A percentile compares a stretch with the other conserved stretches of the same genome.
These are phyloP conservation scores for Scartelaos histophorus DNA, from an alignment of 2,113 vertebrate genomes.

Conservation along the genomic window DNA sequence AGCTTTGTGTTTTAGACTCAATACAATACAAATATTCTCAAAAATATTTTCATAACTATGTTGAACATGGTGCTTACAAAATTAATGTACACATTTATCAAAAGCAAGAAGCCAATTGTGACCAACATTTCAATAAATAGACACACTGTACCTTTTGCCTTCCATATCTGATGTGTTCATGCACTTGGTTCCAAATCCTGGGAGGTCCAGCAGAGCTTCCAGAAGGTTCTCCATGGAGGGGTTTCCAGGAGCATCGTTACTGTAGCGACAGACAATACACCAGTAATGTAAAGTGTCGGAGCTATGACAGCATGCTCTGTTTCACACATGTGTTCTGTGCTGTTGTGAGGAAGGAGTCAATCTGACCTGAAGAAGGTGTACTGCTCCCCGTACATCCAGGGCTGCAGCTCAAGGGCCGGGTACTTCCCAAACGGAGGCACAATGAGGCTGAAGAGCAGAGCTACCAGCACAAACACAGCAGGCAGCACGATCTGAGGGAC, in stretches of 20 bases:
- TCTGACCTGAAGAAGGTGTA: slow-evolving; percentile 88
- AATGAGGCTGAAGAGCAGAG: slow-evolving; percentile 85
- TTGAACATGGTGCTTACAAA: too few species aligned
- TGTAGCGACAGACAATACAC: slow-evolving; percentile 36
- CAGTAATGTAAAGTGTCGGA: background rate
- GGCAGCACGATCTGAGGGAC: slow-evolving; percentile 84
- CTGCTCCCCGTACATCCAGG: slow-evolving; percentile 86
- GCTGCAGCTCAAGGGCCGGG: slow-evolving; percentile 80
- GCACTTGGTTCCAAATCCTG: slow-evolving; percentile 79
- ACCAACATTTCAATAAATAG: too few species aligned
- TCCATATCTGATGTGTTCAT: slow-evolving; percentile 55
- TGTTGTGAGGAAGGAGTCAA: background rate
- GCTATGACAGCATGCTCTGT: background rate
- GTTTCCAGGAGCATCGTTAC: slow-evolving; percentile 80
- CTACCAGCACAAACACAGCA: slow-evolving; percentile 86
- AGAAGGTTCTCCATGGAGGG: slow-evolving; percentile 65
- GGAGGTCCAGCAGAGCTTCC: slow-evolving; percentile 74
- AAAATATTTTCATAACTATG: too few species aligned
- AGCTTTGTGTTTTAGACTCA: too few species aligned
- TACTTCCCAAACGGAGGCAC: slow-evolving; percentile 84
- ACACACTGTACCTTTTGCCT: slow-evolving; percentile 54
- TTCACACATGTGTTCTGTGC: background rate
- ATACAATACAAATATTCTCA: too few species aligned
- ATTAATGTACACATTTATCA: background rate
- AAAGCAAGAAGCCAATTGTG: too few species aligned